Percentiles rank a stretch among this genome's conserved stretches.
These are phyloP conservation scores for Anableps anableps DNA, from an alignment of 2,797 vertebrate species.

Conservation along the genomic window DNA sequence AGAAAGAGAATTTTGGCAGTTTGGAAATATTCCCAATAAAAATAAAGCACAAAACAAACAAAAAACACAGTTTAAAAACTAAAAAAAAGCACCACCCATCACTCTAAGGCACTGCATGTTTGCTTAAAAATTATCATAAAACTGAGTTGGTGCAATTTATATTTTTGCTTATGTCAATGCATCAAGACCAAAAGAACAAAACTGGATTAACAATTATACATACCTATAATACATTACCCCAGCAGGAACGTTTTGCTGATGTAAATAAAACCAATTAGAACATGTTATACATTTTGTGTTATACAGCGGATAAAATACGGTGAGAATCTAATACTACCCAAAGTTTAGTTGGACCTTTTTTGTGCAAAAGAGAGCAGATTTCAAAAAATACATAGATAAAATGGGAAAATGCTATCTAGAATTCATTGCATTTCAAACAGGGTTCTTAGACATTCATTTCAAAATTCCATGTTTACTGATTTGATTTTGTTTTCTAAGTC, in stretches of 20 bases:
- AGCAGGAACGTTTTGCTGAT: not conserved
- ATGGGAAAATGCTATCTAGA: slow-evolving; percentile 20
- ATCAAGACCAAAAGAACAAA: not conserved
- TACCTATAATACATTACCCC: not conserved
- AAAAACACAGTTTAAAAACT: not conserved
- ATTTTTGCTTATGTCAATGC: not conserved
- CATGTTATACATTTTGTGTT: not conserved
- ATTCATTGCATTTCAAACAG: slow-evolving; percentile 13
- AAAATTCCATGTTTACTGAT: not conserved
- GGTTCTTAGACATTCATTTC: not conserved
- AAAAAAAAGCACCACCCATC: not conserved
- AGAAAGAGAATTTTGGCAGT: not conserved
- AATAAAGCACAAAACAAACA: not conserved
- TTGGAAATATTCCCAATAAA: not conserved
- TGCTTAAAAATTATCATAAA: not conserved
- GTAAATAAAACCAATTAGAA: not conserved
- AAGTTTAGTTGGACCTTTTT: slow-evolving; percentile 36
- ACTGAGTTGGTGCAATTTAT: not conserved
- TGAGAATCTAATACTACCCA: slow-evolving; percentile 37
- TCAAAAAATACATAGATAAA: slow-evolving; percentile 1
- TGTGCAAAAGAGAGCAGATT: slow-evolving; percentile 62
- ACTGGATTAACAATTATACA: not conserved
- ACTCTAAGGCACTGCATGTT: not conserved
- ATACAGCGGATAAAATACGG: not conserved
- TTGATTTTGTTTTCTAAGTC: not conserved